phyloP scores from a whole-genome alignment of 2,797 vertebrate genomes.

The Gobio occitaniae region DNA sequence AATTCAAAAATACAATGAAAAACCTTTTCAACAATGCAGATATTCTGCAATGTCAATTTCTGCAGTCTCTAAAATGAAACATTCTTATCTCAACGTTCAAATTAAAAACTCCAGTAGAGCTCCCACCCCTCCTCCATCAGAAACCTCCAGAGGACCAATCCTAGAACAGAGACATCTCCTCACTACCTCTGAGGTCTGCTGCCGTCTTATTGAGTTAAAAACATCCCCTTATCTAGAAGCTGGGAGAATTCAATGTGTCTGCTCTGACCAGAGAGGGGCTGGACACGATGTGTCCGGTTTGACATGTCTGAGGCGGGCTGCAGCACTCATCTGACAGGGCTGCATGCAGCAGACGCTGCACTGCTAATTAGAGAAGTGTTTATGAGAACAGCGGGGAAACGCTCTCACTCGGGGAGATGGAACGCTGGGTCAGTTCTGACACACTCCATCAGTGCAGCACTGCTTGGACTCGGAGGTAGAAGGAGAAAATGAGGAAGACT shows the following conservation, averaged over 20 bases:
- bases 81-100: conserved; percentile 43
- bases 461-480: conserved; percentile 50
- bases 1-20: not conserved
- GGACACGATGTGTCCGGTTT: conserved; percentile 64
- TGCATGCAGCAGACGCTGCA: conserved; percentile 62
- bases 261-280: conserved; percentile 62
- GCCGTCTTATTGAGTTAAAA: conserved; percentile 47
- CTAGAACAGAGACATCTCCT: conserved; percentile 43
- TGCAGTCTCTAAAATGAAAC: conserved; percentile 36
- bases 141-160: conserved; percentile 45
- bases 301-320: conserved; percentile 71
- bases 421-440: conserved; percentile 63
- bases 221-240: conserved; percentile 46
- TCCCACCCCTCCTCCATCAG: conserved; percentile 35
- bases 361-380: conserved; percentile 79
- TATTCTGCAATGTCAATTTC: conserved; percentile 29
- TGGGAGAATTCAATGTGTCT: conserved; percentile 55
- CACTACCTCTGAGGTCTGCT: conserved; percentile 40
- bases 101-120: conserved; percentile 37
- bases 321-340: conserved; percentile 69
- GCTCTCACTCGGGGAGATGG: conserved; percentile 60
- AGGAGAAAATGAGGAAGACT: conserved; percentile 35
- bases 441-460: conserved; percentile 55
- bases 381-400: conserved; percentile 64
- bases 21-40: conserved; percentile 18